Percentiles rank a stretch among this genome's conserved stretches.
These are phyloP conservation scores for Coenobita brevimanus DNA, from an alignment of 1,140 invertebrate genomes.

Conservation along the genomic window DNA sequence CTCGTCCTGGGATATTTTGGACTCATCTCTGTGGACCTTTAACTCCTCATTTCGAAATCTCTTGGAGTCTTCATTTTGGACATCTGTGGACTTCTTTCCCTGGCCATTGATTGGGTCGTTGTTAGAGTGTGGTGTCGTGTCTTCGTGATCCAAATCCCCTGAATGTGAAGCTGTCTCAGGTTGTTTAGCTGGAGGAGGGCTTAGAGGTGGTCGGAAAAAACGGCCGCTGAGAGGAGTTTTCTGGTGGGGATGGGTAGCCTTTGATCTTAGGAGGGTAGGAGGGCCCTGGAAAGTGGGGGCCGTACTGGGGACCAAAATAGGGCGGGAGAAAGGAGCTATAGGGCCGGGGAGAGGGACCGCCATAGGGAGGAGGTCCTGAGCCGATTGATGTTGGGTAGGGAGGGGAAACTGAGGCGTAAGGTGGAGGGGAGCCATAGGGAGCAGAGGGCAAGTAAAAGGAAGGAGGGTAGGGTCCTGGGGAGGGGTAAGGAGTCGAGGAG, in stretches of 20 bases:
- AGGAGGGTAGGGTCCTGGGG: not conserved
- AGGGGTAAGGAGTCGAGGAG: constrained; percentile 10
- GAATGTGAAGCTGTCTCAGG: too few relatives aligned
- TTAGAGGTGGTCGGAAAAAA: not conserved
- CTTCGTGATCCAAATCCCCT: too few relatives aligned
- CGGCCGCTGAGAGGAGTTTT: not conserved
- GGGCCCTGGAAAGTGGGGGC: constrained; percentile 13
- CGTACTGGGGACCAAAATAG: constrained; percentile 38
- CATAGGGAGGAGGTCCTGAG: not conserved
- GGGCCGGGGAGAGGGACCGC: constrained; percentile 2
- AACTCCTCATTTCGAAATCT: too few relatives aligned
- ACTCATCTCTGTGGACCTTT: too few relatives aligned
- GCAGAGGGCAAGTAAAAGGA: not conserved
- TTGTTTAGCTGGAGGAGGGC: too few relatives aligned
- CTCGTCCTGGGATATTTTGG: too few relatives aligned
- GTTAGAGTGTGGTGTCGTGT: too few relatives aligned
- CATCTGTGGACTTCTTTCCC: too few relatives aligned
- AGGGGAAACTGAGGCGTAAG: constrained; percentile 1
- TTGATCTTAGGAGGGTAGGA: constrained; percentile 25
- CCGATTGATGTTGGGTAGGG: not conserved
- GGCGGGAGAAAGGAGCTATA: not conserved
- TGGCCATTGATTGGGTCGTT: too few relatives aligned
- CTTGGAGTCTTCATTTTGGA: too few relatives aligned
- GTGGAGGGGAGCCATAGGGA: not conserved
- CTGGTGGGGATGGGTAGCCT: not conserved